Evolutionary conservation across 2,113 vertebrate species (phyloP).

Genomic region (Nematolebias whitei): DNA sequence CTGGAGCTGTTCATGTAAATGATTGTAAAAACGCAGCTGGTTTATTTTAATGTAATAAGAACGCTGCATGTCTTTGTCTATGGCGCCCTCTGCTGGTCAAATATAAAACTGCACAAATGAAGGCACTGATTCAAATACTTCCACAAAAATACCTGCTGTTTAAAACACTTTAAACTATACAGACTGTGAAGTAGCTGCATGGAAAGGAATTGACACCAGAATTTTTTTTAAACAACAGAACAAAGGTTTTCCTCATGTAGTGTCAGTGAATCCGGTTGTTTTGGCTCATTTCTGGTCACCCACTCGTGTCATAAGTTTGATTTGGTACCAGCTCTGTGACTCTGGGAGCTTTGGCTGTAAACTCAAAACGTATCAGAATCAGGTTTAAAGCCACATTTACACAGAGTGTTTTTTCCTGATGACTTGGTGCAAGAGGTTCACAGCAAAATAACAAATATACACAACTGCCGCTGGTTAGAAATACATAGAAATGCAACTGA

Average conservation of each 20-base stretch:
- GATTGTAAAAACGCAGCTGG: background rate
- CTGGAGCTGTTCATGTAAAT: background rate
- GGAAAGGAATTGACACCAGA: too few species aligned
- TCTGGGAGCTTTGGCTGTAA: background rate
- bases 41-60: background rate
- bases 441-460: too few species aligned
- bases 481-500: too few species aligned
- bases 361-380: background rate
- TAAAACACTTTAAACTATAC: too few species aligned
- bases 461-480: too few species aligned
- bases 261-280: background rate
- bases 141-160: background rate
- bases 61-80: constrained; percentile 25
- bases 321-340: too few species aligned
- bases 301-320: background rate
- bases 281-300: background rate
- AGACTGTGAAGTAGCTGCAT: too few species aligned
- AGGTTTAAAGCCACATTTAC: too few species aligned
- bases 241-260: background rate
- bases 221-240: too few species aligned
- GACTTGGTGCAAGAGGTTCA: too few species aligned
- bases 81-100: constrained; percentile 57
- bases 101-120: background rate
- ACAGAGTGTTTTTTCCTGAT: too few species aligned
- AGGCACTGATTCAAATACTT: background rate